Base-by-base conservation (phyloP, 1,140 invertebrate species). In the Frieseomelitta varia region DNA sequence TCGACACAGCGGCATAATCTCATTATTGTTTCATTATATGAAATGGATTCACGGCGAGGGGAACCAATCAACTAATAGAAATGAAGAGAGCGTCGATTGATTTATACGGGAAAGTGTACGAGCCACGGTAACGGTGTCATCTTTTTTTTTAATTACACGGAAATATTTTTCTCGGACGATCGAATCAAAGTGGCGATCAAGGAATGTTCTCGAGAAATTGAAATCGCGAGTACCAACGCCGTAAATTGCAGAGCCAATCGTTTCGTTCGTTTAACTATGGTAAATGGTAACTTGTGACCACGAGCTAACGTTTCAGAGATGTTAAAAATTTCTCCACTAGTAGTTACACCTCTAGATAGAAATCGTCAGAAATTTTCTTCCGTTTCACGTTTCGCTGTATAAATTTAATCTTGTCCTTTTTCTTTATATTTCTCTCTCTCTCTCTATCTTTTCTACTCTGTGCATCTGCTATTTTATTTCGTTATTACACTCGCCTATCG, bases 111-210 rank as follows among this genome's bases (percentile, higher is more conserved):
- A 47, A 12, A 58, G 67, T 12, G 34, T n/a, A 47, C n/a, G n/a
- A 51, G 24, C 58, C 39, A 15, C 3, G 34, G 14, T 34, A 53
- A 6, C 21, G 21, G 34, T 24, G 4, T 4, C 21, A 27, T 3
- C 19, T 39, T 39, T 47, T 8, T 47, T 3, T 39, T 71, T 72
- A 80, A 80, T 80, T 61, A 47, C 34, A 61, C 51, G 17, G 67
- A 79, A 79, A 51, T 67, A 77, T 80, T 58, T 72, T 51, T 58
- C 10, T 24, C 12, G n/a, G 68, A 51, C 53, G 34, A 61, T 61
- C 27, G 68, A 80, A 63, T 80, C 61, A 72, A 10, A 47, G 55
- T 8, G 19, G 14, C 30, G 34, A 56, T 68, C 79, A 51, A 24
- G 58, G 34, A 67, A 3, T 71, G 61, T 80, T 53, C 12, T 17